These are phyloP conservation scores for Hemiprocne comata DNA, from an alignment of 2,113 vertebrate genomes.

Conservation along the genomic window DNA sequence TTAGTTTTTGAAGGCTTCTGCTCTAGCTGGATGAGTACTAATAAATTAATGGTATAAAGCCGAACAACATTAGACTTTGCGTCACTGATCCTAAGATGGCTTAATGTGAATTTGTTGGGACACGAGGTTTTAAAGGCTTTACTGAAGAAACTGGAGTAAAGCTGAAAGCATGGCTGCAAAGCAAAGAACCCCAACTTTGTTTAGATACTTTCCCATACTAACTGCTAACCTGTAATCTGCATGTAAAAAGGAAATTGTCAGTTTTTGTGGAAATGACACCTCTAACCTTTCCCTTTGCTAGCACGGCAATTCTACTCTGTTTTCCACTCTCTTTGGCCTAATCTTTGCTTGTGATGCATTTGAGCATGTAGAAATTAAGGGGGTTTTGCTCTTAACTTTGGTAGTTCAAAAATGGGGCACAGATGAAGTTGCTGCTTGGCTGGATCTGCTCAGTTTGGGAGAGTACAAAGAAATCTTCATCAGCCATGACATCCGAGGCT, in stretches of 20 bases:
- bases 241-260: constrained; percentile 68
- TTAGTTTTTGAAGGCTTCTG: constrained; percentile 35
- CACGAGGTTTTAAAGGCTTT: constrained; percentile 26
- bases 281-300: constrained; percentile 79
- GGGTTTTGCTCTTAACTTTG: constrained; percentile 95
- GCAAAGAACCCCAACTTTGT: constrained; percentile 57
- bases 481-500: constrained; percentile 98
- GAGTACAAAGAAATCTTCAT: constrained; percentile 99
- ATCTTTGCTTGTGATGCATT: constrained; percentile 86
- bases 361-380: constrained; percentile 90
- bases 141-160: constrained; percentile 44
- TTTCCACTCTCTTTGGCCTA: constrained; percentile 82
- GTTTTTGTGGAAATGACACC: constrained; percentile 56
- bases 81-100: constrained; percentile 35
- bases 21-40: background rate
- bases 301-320: constrained; percentile 80
- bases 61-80: constrained; percentile 10
- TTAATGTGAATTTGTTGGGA: constrained; percentile 20
- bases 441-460: constrained; percentile 99
- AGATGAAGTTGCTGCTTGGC: constrained; percentile 98
- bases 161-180: constrained; percentile 68
- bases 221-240: constrained; percentile 75
- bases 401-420: constrained; percentile 99
- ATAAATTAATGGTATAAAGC: constrained; percentile 16
- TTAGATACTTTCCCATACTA: constrained; percentile 43